These are phyloP conservation scores for Cepaea hortensis DNA, from an alignment of 2,888 invertebrate genomes.

Conservation along the genomic window DNA sequence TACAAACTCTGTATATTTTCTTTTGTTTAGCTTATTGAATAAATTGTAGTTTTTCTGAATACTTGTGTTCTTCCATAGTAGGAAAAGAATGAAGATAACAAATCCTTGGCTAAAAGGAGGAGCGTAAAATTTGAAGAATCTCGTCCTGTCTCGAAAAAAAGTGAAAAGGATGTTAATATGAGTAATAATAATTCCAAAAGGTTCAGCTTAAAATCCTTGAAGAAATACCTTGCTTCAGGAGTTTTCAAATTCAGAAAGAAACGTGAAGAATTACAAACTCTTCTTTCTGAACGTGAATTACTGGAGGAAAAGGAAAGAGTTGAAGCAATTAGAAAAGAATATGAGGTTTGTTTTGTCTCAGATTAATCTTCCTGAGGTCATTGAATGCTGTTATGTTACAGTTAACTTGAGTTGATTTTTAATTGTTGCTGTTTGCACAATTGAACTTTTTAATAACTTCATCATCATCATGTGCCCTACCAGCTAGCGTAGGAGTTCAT, in stretches of 20 bases:
- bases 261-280: not conserved
- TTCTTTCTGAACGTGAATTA: not conserved
- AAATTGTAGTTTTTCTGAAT: not conserved
- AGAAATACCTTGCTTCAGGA: not conserved
- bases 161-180: not conserved
- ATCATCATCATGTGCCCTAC: too few relatives aligned
- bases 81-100: not conserved
- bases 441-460: too few relatives aligned
- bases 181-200: not conserved
- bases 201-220: not conserved
- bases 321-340: slow-evolving; percentile 4
- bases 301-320: not conserved
- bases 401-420: not conserved
- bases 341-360: slow-evolving; percentile 18
- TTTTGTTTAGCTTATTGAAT: not conserved
- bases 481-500: too few relatives aligned
- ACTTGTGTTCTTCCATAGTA: not conserved
- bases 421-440: too few relatives aligned
- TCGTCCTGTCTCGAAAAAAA: not conserved
- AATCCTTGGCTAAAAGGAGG: not conserved
- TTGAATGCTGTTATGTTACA: not conserved
- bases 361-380: too few relatives aligned
- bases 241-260: not conserved
- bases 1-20: not conserved
- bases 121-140: not conserved